Evolutionary conservation across 2,797 vertebrate genomes (phyloP), one percentile per base, ranked within the genome.

Genomic region (Psittacula derbiana): DNA sequence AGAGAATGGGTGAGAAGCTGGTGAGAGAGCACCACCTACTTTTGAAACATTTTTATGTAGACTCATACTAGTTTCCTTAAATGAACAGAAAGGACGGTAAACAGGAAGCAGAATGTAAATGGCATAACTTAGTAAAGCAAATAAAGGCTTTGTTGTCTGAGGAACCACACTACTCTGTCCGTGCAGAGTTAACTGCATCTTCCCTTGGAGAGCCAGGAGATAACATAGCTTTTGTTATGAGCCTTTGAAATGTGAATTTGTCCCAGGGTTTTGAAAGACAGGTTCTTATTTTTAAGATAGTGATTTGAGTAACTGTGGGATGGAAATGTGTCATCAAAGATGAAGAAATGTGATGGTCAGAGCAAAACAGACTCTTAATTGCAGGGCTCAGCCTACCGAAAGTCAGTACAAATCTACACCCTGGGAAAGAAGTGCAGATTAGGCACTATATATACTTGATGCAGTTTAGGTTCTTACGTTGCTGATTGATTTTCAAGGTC

Each of bases 11-110:
- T 55, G 47, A 88, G 86, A 91, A 72, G 70, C 66, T 87, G 93
- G 81, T 19, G 53, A 82, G 58, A 91, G 62, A 96, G 95, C 95
- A 95, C 92, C 93, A 87, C 93, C 93, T 91, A 19, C 93, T 93
- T 95, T 62, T 58, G 87, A 90, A 91, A 85, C 50, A 0, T 18
- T 71, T 88, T 2, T 23, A 7, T 33, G 62, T 72, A 23, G 53
- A 86, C 24, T 14, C 49, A 6, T 47, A 8, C 2, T 38, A 14
- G 8, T 52, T 94, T 74, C 78, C 3, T 0, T 40, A 7, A 71
- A 31, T 1, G 71, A 64, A 57, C 44, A 30, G 66, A 28, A 61
- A 58, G 74, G 49, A 43, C 0, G 0, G 31, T 43, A 75, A 89
- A 84, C 87, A 85, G 94, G 95, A 89, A 92, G 43, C 80, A 69